Evolutionary conservation across 2,888 invertebrate species (phyloP).

Genomic region (Trisateles emortualis): DNA sequence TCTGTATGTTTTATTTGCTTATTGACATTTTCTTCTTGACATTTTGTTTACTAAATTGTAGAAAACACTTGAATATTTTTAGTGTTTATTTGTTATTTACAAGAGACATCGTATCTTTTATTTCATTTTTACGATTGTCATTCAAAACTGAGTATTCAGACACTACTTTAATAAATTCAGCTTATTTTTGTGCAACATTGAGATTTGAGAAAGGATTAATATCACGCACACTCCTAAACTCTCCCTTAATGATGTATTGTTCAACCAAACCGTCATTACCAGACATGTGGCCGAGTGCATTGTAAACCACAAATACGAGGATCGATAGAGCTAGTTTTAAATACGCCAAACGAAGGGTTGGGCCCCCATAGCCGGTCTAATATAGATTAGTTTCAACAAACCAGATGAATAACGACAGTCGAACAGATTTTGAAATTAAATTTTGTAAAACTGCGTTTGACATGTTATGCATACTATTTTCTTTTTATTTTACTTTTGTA

Average conservation of each 20-base stretch:
- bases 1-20: not conserved
- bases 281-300: constrained; percentile 44
- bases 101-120: too few species aligned
- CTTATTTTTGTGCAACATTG: not conserved
- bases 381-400: constrained; percentile 49
- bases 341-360: constrained; percentile 76
- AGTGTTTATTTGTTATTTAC: too few species aligned
- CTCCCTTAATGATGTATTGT: constrained; percentile 13
- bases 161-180: too few species aligned
- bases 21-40: not conserved
- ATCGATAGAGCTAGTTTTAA: constrained; percentile 77
- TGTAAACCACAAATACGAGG: constrained; percentile 48
- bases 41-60: too few species aligned
- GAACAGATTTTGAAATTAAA: not conserved
- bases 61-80: too few species aligned
- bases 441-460: constrained; percentile 1
- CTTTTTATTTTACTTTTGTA: too few species aligned
- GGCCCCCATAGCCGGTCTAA: constrained; percentile 49
- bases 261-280: constrained; percentile 25
- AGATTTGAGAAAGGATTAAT: not conserved
- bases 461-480: not conserved
- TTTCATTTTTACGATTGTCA: too few species aligned
- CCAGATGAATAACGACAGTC: constrained; percentile 22
- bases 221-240: not conserved
- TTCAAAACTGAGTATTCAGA: too few species aligned